These are phyloP conservation scores for Hirtodrosophila alboralis DNA, from an alignment of 2,888 invertebrate genomes.

Conservation along the genomic window DNA sequence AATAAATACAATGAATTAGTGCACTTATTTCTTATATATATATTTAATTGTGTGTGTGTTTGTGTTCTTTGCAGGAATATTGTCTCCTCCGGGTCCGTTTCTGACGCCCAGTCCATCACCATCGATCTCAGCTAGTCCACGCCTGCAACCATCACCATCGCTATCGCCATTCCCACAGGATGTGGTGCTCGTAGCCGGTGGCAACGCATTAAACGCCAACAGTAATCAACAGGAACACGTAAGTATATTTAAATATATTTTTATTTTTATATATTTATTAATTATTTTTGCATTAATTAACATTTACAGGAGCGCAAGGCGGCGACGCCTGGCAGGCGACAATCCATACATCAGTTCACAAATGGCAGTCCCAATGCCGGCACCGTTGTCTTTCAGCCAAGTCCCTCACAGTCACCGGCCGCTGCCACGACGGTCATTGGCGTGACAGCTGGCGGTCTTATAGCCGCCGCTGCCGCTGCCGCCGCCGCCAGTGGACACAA, in stretches of 20 bases:
- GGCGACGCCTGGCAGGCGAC: conserved; percentile 84
- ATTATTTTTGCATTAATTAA: too few relatives aligned
- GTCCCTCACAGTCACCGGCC: conserved; percentile 84
- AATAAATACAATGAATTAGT: conserved; percentile 44
- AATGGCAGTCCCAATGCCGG: conserved; percentile 84
- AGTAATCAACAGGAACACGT: conserved; percentile 84
- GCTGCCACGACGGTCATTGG: conserved; percentile 84
- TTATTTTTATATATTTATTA: too few relatives aligned
- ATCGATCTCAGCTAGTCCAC: conserved; percentile 85
- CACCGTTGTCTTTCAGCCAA: conserved; percentile 84
- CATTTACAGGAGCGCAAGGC: conserved; percentile 84
- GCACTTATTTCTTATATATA: conserved; percentile 10
- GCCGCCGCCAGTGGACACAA: conserved; percentile 46
- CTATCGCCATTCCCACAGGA: conserved; percentile 84
- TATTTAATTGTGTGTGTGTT: conserved; percentile 16
- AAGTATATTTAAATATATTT: conserved; percentile 32
- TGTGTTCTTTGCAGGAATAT: conserved; percentile 81
- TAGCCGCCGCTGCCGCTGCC: conserved; percentile 60
- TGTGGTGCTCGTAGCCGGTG: conserved; percentile 84
- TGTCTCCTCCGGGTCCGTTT: conserved; percentile 85
- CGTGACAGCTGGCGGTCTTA: conserved; percentile 81
- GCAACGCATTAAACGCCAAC: conserved; percentile 83
- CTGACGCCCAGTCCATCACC: conserved; percentile 85
- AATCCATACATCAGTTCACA: conserved; percentile 84
- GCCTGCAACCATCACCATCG: conserved; percentile 84